A percentile compares a stretch with the other conserved stretches of the same genome.
These are phyloP conservation scores for Zaprionus bogoriensis DNA, from an alignment of 2,888 invertebrate species.

Conservation along the genomic window DNA sequence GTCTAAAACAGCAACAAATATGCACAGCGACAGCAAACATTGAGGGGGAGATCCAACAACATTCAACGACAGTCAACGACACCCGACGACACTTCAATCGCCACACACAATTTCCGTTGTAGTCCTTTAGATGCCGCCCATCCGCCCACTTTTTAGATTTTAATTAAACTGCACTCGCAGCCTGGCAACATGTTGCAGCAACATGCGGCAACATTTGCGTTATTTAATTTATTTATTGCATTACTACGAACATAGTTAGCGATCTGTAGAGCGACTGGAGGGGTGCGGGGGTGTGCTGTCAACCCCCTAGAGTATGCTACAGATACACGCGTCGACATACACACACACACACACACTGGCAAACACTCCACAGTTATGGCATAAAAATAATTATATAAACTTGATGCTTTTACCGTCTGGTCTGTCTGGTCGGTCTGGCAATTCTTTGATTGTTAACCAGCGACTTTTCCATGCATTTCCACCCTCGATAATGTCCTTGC, in stretches of 20 bases:
- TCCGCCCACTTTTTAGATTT: conserved; percentile 24
- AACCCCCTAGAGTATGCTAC: conserved; percentile 39
- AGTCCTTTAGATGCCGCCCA: conserved; percentile 38
- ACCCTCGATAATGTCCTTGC: conserved; percentile 65
- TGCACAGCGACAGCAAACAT: conserved; percentile 57
- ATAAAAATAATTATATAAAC: conserved; percentile 77
- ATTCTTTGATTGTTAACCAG: conserved; percentile 55
- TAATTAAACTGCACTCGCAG: conserved; percentile 64
- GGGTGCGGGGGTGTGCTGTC: not conserved
- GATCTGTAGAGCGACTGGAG: not conserved
- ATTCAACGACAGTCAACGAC: not conserved
- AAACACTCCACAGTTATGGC: conserved; percentile 50
- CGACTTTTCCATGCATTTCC: conserved; percentile 50
- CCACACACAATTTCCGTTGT: conserved; percentile 68
- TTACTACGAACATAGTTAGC: conserved; percentile 19
- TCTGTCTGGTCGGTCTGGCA: no score
- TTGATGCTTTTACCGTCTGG: conserved; percentile 63
- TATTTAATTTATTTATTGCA: conserved; percentile 67
- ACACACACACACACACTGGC: conserved; percentile 10
- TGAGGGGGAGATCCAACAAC: not conserved
- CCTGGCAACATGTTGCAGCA: conserved; percentile 51
- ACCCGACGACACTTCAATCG: conserved; percentile 63
- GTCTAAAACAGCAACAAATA: conserved; percentile 43
- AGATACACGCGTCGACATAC: conserved; percentile 26
- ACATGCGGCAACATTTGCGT: conserved; percentile 36